Evolutionary conservation across 2,797 vertebrate species (phyloP), one percentile per base, ranked within the genome.

Genomic region (Chromobotia macracanthus): DNA sequence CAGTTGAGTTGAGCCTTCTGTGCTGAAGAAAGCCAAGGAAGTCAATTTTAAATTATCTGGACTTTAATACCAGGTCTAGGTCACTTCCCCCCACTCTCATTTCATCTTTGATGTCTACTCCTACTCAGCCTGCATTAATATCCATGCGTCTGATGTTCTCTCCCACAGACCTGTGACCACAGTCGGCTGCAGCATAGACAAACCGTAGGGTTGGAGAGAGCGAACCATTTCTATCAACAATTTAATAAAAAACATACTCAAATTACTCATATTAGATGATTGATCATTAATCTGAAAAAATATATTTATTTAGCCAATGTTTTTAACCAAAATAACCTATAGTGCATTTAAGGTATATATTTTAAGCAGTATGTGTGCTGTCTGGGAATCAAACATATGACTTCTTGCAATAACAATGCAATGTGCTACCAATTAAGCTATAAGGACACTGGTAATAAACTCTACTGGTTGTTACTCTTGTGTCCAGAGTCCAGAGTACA

Each of bases 101-200:
- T 66, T 68, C 69, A 12, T 77, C 63, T 77, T 72, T 84, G 83
- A 82, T 80, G 73, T 77, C 63, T 55, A 67, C 28, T 66, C 23
- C 61, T 41, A 79, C 72, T 76, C 66, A 38, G 44, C 35, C 72
- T 73, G 55, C 63, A 58, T 77, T 77, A 84, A 69, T 61, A 25
- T 77, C 69, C 72, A 56, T 21, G 21, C 5, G 51, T 84, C 55
- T 77, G 80, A 82, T 81, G 76, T 72, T 80, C 80, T 76, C 68
- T 79, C 80, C 50, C 50, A 63, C 72, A 50, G 76, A 50, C 67
- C 75, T 48, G 72, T 65, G 53, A 19, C 69, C 44, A 60, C 65
- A 77, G 53, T 48, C 51, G 50, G 44, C 53, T 61, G 66, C 61
- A 55, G 67, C 66, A 38, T 66, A 63, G 61, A 66, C 66, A 46